Evolutionary conservation across 2,113 vertebrate genomes (phyloP).

Genomic region (Euleptes europaea): DNA sequence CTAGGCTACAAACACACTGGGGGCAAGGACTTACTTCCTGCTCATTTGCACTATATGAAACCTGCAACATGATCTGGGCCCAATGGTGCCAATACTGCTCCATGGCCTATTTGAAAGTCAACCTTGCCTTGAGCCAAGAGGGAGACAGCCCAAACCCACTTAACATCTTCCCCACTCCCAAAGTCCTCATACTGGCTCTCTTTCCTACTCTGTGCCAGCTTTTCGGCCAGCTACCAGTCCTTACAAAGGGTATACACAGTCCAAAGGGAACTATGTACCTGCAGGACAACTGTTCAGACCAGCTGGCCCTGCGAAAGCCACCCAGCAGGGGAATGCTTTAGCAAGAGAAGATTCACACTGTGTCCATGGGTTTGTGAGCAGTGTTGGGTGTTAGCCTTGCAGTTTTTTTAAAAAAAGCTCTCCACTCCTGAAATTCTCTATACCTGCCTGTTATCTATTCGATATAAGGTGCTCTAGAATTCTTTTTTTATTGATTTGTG

Average conservation of each 20-base stretch:
- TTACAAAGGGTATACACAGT: background rate
- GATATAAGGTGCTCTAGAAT: background rate
- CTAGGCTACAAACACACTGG: too few relatives aligned
- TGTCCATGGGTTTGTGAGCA: constrained; percentile 1
- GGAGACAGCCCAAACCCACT: too few relatives aligned
- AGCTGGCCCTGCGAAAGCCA: background rate
- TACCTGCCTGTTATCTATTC: background rate
- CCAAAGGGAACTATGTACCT: background rate
- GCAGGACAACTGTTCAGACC: accelerated
- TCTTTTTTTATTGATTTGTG: background rate
- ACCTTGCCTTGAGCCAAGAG: too few relatives aligned
- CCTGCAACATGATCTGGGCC: background rate
- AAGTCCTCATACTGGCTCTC: too few relatives aligned
- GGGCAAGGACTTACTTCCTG: too few relatives aligned
- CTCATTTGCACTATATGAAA: too few relatives aligned
- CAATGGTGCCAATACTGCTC: background rate
- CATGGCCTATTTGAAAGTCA: background rate
- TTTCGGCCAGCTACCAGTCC: too few relatives aligned
- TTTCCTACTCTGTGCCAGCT: too few relatives aligned
- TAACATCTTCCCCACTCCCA: background rate
- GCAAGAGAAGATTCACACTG: constrained; percentile 47
- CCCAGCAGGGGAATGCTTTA: constrained; percentile 8
- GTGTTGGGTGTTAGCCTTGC: constrained; percentile 60
- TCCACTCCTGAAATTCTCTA: accelerated
- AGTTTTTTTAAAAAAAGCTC: accelerated